phyloP scores from a whole-genome alignment of 2,888 invertebrate genomes.

The Ptilodon capucinus region DNA sequence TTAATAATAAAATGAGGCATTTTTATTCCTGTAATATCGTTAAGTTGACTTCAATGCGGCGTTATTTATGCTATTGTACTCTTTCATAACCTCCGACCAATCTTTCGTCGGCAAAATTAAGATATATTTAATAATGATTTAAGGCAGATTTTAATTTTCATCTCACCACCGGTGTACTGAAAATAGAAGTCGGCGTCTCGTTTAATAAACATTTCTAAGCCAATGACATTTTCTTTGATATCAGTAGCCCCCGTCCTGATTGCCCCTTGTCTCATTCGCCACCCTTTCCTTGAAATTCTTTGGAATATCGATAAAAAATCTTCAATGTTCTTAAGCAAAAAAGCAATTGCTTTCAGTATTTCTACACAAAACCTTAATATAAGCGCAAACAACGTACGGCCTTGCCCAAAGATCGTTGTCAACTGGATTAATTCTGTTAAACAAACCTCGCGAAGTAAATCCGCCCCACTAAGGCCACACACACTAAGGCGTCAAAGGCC shows the following conservation, averaged over 20 bases:
- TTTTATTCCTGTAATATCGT: conserved; percentile 42
- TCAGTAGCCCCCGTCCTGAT: no score
- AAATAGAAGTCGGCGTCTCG: conserved; percentile 2
- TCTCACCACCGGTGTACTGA: background rate
- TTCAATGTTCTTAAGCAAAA: no score
- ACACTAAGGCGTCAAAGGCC: no score
- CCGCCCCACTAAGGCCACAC: no score
- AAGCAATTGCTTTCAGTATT: no score
- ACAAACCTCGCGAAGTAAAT: conserved; percentile 70
- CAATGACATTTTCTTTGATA: no score
- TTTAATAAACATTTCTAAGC: no score
- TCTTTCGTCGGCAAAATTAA: background rate
- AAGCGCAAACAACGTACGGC: conserved; percentile 32
- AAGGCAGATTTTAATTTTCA: background rate
- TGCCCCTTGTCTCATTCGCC: no score
- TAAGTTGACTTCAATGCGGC: conserved; percentile 22
- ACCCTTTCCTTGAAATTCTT: no score
- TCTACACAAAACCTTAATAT: conserved; percentile 23
- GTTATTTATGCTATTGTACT: conserved; percentile 24
- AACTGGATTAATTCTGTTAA: conserved; percentile 75
- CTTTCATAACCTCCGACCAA: background rate
- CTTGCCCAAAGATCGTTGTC: conserved; percentile 56
- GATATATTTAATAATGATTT: background rate
- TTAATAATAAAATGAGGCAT: conserved; percentile 46
- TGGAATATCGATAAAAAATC: no score